Percentiles rank a stretch among this genome's conserved stretches.
phyloP scores from a whole-genome alignment of 2,888 invertebrate genomes.

The Chydorus sphaericus region DNA sequence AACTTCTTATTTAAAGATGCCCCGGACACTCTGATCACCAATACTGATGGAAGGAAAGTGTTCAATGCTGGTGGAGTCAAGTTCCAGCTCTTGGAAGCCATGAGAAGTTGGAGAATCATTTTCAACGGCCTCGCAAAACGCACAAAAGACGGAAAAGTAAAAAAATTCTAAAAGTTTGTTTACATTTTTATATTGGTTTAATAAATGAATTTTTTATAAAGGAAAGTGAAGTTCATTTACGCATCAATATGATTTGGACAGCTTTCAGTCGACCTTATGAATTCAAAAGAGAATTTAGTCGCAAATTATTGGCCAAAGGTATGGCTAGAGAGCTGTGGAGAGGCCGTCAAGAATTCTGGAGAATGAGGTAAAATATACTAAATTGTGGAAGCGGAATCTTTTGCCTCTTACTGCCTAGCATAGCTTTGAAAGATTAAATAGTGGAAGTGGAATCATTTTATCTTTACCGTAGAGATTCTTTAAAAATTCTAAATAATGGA shows the following conservation, averaged over 20 bases:
- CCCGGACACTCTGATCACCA: slow-evolving; percentile 36
- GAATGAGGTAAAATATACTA: slow-evolving; percentile 34
- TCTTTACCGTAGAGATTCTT: too few species aligned
- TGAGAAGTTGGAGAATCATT: slow-evolving; percentile 43
- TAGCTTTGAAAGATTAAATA: too few species aligned
- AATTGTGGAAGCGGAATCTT: background rate
- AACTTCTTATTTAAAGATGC: slow-evolving; percentile 30
- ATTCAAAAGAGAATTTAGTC: slow-evolving; percentile 41
- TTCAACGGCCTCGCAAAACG: slow-evolving; percentile 52
- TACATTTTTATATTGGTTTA: too few species aligned
- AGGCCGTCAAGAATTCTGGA: slow-evolving; percentile 37
- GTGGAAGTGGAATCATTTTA: too few species aligned
- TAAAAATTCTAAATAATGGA: too few species aligned
- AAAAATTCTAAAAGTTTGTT: too few species aligned
- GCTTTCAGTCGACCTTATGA: slow-evolving; percentile 34
- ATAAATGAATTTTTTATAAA: too few species aligned
- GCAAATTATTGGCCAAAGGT: slow-evolving; percentile 37
- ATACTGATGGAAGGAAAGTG: slow-evolving; percentile 24
- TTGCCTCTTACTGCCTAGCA: too few species aligned
- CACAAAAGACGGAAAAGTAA: slow-evolving; percentile 22
- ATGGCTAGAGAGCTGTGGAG: slow-evolving; percentile 43
- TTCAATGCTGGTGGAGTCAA: slow-evolving; percentile 32
- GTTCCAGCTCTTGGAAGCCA: slow-evolving; percentile 45
- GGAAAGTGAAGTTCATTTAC: slow-evolving; percentile 32
- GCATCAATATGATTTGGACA: slow-evolving; percentile 47